A percentile compares a stretch with the other conserved stretches of the same genome.
Conservation (phyloP, 2,797 vertebrate genomes). For the Cossypha heuglini region DNA sequence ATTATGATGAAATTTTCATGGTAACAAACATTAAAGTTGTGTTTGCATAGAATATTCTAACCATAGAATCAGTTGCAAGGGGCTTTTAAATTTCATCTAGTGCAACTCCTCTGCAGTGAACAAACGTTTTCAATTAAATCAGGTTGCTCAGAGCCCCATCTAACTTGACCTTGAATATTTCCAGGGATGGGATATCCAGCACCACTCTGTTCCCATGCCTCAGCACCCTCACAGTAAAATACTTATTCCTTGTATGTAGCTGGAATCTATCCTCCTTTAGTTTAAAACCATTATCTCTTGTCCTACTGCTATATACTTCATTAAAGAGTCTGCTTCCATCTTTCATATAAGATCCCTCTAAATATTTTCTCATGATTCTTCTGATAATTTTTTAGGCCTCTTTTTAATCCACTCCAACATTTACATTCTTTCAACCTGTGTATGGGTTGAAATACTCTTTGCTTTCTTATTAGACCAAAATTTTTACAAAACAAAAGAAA, state of each 20-base stretch:
- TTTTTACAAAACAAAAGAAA: neutral
- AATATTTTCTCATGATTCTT: neutral
- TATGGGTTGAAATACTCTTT: neutral
- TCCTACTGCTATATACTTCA: neutral
- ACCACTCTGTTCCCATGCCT: neutral
- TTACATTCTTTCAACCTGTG: accelerated
- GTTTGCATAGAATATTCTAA: neutral
- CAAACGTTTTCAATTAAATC: neutral
- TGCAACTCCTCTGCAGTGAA: neutral
- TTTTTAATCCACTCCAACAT: neutral
- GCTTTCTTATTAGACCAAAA: neutral
- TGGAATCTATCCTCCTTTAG: neutral
- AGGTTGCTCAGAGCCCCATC: neutral
- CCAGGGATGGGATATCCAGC: neutral
- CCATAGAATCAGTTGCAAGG: neutral
- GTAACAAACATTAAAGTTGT: neutral
- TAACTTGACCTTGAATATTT: neutral
- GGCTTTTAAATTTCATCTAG: neutral
- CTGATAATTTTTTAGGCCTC: neutral
- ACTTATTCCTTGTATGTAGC: neutral
- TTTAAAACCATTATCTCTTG: neutral
- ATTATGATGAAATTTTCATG: neutral
- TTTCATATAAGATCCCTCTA: neutral
- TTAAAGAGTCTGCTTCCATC: neutral
- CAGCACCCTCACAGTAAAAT: neutral